Evolutionary conservation across 2,797 vertebrate genomes (phyloP).

Genomic region (Xenops minutus): DNA sequence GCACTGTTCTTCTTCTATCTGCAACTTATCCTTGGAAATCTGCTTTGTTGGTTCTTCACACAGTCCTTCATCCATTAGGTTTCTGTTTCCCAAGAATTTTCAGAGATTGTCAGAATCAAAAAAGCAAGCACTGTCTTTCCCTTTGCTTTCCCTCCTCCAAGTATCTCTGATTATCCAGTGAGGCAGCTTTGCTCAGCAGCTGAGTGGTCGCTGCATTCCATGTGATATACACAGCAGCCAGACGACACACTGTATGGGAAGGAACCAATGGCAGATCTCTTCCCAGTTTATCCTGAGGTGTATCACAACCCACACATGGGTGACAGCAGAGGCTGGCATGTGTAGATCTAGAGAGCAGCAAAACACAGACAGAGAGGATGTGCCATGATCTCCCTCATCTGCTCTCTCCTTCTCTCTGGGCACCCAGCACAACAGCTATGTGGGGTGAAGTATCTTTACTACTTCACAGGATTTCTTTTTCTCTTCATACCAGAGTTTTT

Average conservation of each 20-base stretch:
- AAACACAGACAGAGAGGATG: background rate
- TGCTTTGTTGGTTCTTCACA: background rate
- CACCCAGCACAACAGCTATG: background rate
- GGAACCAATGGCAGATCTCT: constrained; percentile 44
- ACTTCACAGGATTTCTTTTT: background rate
- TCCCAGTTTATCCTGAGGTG: background rate
- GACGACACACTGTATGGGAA: background rate
- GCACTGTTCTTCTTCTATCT: background rate
- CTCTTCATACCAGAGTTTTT: background rate
- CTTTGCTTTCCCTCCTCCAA: background rate
- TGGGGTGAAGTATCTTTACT: background rate
- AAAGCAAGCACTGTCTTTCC: background rate
- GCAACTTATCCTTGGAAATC: background rate
- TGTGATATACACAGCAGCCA: background rate
- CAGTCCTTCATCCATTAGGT: background rate
- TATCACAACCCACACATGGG: background rate
- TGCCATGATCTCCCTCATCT: background rate
- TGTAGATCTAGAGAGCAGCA: background rate
- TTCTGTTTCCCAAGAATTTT: background rate
- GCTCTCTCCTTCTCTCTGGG: background rate
- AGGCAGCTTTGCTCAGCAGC: constrained; percentile 4
- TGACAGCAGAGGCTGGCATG: background rate
- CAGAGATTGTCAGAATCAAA: background rate
- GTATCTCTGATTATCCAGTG: background rate
- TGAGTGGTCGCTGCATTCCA: background rate